Base-by-base conservation (phyloP, 1,140 invertebrate species). In the Scaptomyza hsui region DNA sequence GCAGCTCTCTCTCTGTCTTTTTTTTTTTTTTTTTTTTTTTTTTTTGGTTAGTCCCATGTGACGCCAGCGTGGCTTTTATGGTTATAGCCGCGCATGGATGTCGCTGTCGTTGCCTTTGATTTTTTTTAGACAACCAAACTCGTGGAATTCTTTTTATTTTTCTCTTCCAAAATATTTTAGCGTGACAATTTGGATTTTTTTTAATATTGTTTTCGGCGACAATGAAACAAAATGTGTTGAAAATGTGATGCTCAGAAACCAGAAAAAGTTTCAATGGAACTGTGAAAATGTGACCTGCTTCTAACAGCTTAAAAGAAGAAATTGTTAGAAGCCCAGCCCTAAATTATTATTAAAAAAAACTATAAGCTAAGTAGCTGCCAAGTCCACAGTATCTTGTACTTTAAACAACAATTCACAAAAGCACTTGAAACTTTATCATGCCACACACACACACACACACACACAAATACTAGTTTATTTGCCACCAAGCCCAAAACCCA, bases 11-110 rank as follows among this genome's bases (percentile, higher is more conserved):
- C n/a, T n/a, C n/a, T 44, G 26, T 19, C 32, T 21, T 21, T 21
- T 21, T 39, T 56, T 26, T 44, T 39, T 16, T 44, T 16, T 19
- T 35, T 44, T 44, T 55, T 39, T 39, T 55, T 41, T 15, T 41
- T 56, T 26, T 57, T 41, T 29, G 18, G 18, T 13, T 18, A 72
- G 64, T 80, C 81, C 80, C 81, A 85, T 85, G 81, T 85, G 81
- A 86, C 69, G 73, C 77, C 81, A 86, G 77, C 85, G 77, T 86
- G 81, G 81, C 82, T 86, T 85, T 85, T 85, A 86, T 85, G 81
- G 81, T 85, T 85, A 85, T 85, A 63, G 77, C 79, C 82, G 69
- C 77, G 77, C 64, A 73, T 67, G 73, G 57, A 55, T 72, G 68
- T 19, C 63, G 56, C 41, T 71, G 60, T 63, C 71, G 62, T 72